Evolutionary conservation across 23 tunicate genomes (phyloP), one percentile per base, ranked within the genome.

Genomic region (Clavelina lepadiformis): DNA sequence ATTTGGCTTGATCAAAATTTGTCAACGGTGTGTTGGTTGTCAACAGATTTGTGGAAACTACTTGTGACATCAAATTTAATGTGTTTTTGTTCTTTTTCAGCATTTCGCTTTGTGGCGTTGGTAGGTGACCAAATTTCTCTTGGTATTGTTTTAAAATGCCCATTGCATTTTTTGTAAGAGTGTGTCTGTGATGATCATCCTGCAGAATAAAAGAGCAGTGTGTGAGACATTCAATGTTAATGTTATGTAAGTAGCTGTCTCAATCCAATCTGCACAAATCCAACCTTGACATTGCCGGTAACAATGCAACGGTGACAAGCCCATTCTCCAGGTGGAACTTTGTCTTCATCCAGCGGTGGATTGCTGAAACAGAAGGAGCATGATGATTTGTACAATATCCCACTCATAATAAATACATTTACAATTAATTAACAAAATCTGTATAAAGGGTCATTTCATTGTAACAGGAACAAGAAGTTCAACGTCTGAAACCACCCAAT

Each of bases 291-390:
- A 35, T 86, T 86, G 31, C 85, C 85, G 32, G 85, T 78, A 0
- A 86, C 95, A 26, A 86, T 85, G 67, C 95, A 86, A 21, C 95
- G 85, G 67, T 86, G 95, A 36, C 95, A 86, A 13, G 84, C 95
- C 95, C 95, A 86, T 51, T 86, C 95, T 31, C 85, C 95, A 21
- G 68, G 68, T 24, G 95, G 95, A 18, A 78, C 95, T 61, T 70
- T 69, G 47, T 86, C 95, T 59, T 86, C 95, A 51, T 72, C 95
- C 49, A 86, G 44, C 1, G 95, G 95, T 26, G 95, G 95, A 57
- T 86, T 86, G 46, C 93, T 85, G 58, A 41, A 21, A 31, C 5
- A 31, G 7, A 19, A n/a, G n/a, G n/a, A n/a, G n/a, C n/a, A n/a
- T n/a, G 50, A 44, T 18, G 18, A 44, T 11, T 11, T 44, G 61